phyloP scores from a whole-genome alignment of 2,113 vertebrate genomes.

The Corydoras maculifer region DNA sequence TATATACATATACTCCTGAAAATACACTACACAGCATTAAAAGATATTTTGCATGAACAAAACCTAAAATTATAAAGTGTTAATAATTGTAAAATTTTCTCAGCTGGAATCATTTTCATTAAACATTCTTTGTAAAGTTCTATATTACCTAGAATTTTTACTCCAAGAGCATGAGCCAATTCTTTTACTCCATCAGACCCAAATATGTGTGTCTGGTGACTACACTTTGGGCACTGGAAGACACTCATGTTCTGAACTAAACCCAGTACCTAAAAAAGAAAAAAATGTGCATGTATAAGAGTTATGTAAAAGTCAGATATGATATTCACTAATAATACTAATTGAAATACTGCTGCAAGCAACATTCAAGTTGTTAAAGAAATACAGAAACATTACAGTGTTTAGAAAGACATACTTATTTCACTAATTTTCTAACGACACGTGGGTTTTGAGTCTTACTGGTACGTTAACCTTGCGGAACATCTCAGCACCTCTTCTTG shows the following conservation, averaged over 20 bases:
- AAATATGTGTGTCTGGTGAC: conserved; percentile 88
- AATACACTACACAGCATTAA: too few species aligned
- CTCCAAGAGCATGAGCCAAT: conserved; percentile 73
- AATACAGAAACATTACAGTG: too few species aligned
- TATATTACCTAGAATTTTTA: conserved; percentile 78
- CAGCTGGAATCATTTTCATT: neutral
- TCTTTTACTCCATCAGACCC: conserved; percentile 80
- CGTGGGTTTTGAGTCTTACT: conserved; percentile 63
- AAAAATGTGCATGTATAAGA: neutral
- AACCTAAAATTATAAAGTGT: too few species aligned
- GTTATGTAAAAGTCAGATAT: too few species aligned
- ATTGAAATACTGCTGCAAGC: too few species aligned
- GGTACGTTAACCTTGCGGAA: conserved; percentile 91
- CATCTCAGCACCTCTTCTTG: conserved; percentile 88
- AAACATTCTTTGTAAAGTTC: neutral
- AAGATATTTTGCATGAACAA: too few species aligned
- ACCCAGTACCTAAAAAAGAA: conserved; percentile 78
- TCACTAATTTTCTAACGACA: neutral
- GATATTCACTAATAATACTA: too few species aligned
- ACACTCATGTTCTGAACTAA: conserved; percentile 97
- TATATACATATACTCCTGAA: too few species aligned
- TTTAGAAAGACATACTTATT: too few species aligned
- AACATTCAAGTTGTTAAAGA: too few species aligned
- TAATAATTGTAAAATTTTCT: neutral
- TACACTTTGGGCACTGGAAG: conserved; percentile 91